These are phyloP conservation scores for Drosophila prostipennis DNA, from an alignment of 2,888 invertebrate genomes.

Conservation along the genomic window DNA sequence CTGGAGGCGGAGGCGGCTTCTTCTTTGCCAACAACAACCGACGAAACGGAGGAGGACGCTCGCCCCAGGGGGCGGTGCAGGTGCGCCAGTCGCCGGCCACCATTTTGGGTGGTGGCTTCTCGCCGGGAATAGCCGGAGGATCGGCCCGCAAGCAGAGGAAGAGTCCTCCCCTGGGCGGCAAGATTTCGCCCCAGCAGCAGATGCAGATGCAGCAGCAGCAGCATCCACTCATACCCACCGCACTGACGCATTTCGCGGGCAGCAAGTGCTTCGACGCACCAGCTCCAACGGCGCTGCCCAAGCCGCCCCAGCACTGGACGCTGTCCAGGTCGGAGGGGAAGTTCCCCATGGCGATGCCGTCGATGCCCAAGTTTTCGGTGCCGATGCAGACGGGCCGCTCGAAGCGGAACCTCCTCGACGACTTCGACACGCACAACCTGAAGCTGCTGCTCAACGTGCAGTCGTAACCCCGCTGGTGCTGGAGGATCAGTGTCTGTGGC, in stretches of 20 bases:
- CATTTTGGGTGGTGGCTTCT: constrained; percentile 74
- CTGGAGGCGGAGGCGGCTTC: constrained; percentile 45
- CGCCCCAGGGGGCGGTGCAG: constrained; percentile 58
- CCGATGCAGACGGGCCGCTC: constrained; percentile 70
- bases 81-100: constrained; percentile 78
- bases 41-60: constrained; percentile 60
- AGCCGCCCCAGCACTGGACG: constrained; percentile 92
- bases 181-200: constrained; percentile 75
- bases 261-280: constrained; percentile 94
- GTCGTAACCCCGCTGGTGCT: constrained; percentile 80
- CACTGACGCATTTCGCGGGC: constrained; percentile 86
- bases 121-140: constrained; percentile 43
- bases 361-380: constrained; percentile 74
- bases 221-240: constrained; percentile 82
- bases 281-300: constrained; percentile 90
- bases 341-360: constrained; percentile 81
- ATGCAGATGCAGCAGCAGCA: constrained; percentile 32
- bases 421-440: constrained; percentile 86
- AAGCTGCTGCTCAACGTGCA: constrained; percentile 88
- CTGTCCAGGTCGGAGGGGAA: constrained; percentile 82
- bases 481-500: constrained; percentile 43
- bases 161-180: constrained; percentile 58
- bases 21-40: constrained; percentile 64
- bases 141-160: constrained; percentile 78
- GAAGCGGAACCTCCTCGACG: constrained; percentile 83